These are phyloP conservation scores for Terrapene triunguis DNA, from an alignment of 2,113 vertebrate genomes.

Conservation along the genomic window DNA sequence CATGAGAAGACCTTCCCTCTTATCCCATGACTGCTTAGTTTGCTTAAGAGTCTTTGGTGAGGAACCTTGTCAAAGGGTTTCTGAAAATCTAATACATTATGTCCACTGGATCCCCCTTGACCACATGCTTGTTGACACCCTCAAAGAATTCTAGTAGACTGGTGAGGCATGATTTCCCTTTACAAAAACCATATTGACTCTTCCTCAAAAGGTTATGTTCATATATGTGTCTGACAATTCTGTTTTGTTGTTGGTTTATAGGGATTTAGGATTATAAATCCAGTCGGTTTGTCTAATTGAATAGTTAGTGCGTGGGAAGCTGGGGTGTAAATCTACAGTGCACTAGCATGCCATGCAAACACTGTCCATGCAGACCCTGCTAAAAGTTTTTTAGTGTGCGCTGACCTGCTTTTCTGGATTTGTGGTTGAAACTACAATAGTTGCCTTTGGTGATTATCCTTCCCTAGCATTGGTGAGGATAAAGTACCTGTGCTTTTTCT, in stretches of 20 bases:
- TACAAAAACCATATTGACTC: too few species aligned
- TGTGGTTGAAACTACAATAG: background rate
- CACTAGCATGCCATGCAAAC: background rate
- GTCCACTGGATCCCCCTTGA: too few species aligned
- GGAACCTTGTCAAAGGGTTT: too few species aligned
- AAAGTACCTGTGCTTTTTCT: background rate
- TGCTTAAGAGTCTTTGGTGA: too few species aligned
- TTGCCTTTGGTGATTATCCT: accelerated
- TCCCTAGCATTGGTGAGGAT: background rate
- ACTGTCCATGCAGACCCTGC: background rate
- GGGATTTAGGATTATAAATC: background rate
- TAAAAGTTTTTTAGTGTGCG: background rate
- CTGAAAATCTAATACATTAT: too few species aligned
- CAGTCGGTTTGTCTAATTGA: background rate
- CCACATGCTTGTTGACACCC: too few species aligned
- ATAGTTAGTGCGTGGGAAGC: background rate
- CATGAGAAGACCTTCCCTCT: too few species aligned
- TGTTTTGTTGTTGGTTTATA: background rate
- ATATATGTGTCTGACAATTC: too few species aligned
- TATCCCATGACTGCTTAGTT: too few species aligned
- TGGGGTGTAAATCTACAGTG: background rate
- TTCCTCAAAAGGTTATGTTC: too few species aligned
- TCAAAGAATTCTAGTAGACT: too few species aligned
- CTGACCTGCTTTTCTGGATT: background rate
- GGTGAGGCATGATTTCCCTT: too few species aligned